Percentiles rank a stretch among this genome's conserved stretches.
These are phyloP conservation scores for Drosophila yakuba DNA, from an alignment of 1,140 invertebrate genomes.

Conservation along the genomic window DNA sequence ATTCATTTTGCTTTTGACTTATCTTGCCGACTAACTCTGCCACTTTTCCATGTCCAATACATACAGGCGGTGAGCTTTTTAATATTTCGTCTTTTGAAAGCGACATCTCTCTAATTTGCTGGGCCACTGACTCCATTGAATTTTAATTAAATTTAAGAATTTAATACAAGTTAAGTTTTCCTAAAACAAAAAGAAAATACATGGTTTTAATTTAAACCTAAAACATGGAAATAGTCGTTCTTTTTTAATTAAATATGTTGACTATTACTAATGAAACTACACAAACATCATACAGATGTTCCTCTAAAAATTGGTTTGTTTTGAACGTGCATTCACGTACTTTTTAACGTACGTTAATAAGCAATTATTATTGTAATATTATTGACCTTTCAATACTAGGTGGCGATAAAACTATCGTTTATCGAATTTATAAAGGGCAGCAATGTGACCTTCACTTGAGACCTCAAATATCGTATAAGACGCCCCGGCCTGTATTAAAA, in stretches of 20 bases:
- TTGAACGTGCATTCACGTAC: no score
- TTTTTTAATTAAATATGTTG: not conserved
- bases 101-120: constrained; percentile 15
- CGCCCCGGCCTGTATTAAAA: no score
- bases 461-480: no score
- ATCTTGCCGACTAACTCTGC: constrained; percentile 52
- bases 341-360: no score
- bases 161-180: not conserved
- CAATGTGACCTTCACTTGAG: no score
- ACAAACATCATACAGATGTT: no score
- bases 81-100: constrained; percentile 7
- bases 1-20: constrained; percentile 5
- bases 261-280: not conserved
- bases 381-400: no score
- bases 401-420: no score
- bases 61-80: constrained; percentile 10
- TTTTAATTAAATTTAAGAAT: no score
- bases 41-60: constrained; percentile 42
- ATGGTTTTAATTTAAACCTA: not conserved
- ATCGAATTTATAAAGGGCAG: no score
- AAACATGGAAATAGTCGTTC: not conserved
- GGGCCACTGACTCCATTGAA: constrained; percentile 31
- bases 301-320: no score
- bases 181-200: not conserved
- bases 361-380: no score